These are phyloP conservation scores for Rhopilema esculentum DNA, from an alignment of 30 jellyfish, hydroid and myxozoan genomes.

Conservation along the genomic window DNA sequence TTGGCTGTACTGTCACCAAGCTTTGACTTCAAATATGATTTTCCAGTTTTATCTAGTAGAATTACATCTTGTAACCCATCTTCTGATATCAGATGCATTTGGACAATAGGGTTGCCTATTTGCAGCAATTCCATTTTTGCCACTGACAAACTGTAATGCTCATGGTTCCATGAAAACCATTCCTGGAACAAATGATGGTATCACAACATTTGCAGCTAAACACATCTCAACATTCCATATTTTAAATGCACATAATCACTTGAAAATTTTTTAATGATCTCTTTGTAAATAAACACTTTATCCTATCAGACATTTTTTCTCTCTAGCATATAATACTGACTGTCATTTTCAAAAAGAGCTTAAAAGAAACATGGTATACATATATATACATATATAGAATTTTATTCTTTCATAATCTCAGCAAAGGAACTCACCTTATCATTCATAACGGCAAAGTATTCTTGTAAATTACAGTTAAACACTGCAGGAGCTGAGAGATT, in stretches of 20 bases:
- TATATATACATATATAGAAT: no score
- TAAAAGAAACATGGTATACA: no score
- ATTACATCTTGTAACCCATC: neutral
- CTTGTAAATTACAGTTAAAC: neutral
- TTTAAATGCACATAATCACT: no score
- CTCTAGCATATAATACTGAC: no score
- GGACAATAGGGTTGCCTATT: neutral
- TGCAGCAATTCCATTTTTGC: neutral
- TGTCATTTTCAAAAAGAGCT: no score
- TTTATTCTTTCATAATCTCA: no score
- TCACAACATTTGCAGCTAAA: no score
- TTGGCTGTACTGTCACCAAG: neutral
- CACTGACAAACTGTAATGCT: slow-evolving; percentile 12
- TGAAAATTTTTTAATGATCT: no score
- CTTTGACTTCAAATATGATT: slow-evolving; percentile 8
- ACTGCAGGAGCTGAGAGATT: slow-evolving; percentile 33
- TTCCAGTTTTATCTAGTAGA: slow-evolving; percentile 29
- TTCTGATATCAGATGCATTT: slow-evolving; percentile 3
- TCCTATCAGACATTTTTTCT: no score
- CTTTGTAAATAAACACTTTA: no score
- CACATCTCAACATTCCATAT: no score
- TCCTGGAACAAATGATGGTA: slow-evolving; percentile 16
- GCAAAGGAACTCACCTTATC: slow-evolving; percentile 28
- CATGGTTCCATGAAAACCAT: slow-evolving; percentile 2
- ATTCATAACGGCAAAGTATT: slow-evolving; percentile 33